Conservation (phyloP, 2,113 vertebrate genomes). For the Uria lomvia region DNA sequence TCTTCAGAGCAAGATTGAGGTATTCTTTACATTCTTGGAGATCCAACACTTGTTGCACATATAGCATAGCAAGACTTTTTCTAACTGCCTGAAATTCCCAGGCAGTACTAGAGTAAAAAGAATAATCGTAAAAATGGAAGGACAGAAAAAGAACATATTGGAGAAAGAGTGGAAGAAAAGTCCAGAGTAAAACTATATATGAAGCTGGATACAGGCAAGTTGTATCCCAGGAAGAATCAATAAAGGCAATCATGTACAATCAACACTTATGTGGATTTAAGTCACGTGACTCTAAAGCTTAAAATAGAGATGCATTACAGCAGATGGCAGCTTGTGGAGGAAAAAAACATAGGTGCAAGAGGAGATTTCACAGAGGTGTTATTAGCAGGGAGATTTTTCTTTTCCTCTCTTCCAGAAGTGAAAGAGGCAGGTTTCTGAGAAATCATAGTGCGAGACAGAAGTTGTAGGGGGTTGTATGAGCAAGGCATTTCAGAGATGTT, state of each 20-base stretch:
- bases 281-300: slow-evolving; percentile 64
- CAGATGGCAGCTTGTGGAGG: slow-evolving; percentile 61
- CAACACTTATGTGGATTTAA: slow-evolving; percentile 75
- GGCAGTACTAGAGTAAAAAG: not conserved
- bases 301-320: slow-evolving; percentile 73
- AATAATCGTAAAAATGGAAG: not conserved
- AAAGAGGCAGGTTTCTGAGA: slow-evolving; percentile 31
- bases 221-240: slow-evolving; percentile 71
- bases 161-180: slow-evolving; percentile 1
- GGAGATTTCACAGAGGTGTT: slow-evolving; percentile 59
- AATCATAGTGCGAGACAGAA: slow-evolving; percentile 54
- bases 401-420: not conserved
- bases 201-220: slow-evolving; percentile 51
- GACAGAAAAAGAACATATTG: not conserved
- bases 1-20: not conserved
- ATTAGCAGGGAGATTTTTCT: slow-evolving; percentile 3
- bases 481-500: slow-evolving; percentile 14
- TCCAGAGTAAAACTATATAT: slow-evolving; percentile 8
- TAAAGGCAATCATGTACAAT: slow-evolving; percentile 80
- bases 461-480: not conserved
- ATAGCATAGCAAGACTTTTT: not conserved
- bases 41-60: not conserved
- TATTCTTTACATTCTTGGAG: not conserved
- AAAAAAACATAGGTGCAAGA: slow-evolving; percentile 48
- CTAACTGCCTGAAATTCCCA: not conserved